These are phyloP conservation scores for Luperina nickerlii DNA, from an alignment of 2,888 invertebrate genomes.

Conservation along the genomic window DNA sequence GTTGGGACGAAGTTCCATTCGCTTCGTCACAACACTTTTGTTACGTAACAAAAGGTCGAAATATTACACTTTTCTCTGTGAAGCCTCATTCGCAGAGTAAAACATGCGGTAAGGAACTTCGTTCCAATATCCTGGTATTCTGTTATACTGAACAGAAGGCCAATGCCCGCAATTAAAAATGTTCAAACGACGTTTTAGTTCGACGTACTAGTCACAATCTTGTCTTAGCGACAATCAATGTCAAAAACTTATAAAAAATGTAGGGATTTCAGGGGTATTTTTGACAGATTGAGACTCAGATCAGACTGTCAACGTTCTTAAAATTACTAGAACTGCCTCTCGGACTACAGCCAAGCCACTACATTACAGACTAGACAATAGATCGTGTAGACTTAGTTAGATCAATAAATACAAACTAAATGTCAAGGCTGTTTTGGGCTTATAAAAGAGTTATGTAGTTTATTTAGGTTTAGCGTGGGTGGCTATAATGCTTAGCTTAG, in stretches of 20 bases:
- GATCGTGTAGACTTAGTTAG: constrained; percentile 28
- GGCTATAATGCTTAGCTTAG: background rate
- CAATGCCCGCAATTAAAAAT: background rate
- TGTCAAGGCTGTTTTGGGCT: constrained; percentile 57
- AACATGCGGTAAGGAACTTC: background rate
- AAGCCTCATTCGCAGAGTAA: background rate
- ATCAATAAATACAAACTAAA: constrained; percentile 66
- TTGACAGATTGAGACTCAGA: background rate
- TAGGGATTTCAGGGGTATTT: background rate
- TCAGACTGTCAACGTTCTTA: background rate
- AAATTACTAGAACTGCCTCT: background rate
- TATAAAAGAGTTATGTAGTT: constrained; percentile 41
- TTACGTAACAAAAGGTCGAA: background rate
- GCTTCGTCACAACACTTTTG: background rate
- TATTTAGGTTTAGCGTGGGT: constrained; percentile 48
- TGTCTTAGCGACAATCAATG: background rate
- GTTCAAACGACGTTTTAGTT: background rate
- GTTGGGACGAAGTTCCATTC: background rate
- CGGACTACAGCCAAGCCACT: background rate
- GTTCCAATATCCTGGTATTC: background rate
- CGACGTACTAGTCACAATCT: background rate
- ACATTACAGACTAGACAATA: constrained; percentile 25
- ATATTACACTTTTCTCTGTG: background rate
- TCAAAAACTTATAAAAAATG: background rate
- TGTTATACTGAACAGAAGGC: background rate